Evolutionary conservation across 2,888 invertebrate species (phyloP), one percentile per base, ranked within the genome.

Genomic region (Dichetophora obliterata): DNA sequence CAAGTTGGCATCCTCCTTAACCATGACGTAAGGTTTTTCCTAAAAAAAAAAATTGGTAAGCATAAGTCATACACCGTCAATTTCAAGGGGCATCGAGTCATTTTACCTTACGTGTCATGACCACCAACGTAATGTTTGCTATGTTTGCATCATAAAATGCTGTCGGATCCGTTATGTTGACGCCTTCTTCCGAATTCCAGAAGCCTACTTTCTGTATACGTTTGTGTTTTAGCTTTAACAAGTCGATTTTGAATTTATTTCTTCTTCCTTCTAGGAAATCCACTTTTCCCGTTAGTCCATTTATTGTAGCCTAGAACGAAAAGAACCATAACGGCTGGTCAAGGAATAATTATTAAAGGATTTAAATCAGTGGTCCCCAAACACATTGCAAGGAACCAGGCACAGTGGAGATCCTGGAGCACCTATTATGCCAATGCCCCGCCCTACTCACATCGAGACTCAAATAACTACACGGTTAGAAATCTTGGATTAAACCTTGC

Each of bases 11-110:
- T 95, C 95, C 79, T 94, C 93, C 84, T 94, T 95, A 70, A 96
- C 94, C 96, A 96, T 96, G 4, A 97, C 96, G 89, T 97, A 97
- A 0, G 97, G 97, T 81, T 94, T 94, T 86, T 96, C 96, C 96
- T 96, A 89, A 0, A 31, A 31, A 31, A 31, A 0, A 37, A 16
- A 66, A 37, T 5, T 37, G n/a, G n/a, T n/a, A 37, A 37, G 6
- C 37, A 37, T 5, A 37, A 5, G 6, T 8, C 5, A 22, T 1
- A 5, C 2, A 11, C 5, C 31, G 24, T 63, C 6, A 63, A 9
- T 16, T 63, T 24, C 63, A 19, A 3, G 1, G n/a, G 9, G 63
- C 27, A 5, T 27, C 1, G 34, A 4, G 63, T 27, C 1, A 37
- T 59, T 59, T 69, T 88, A 96, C 96, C 93, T 95, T 95, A 85